Evolutionary conservation across 2,888 invertebrate species (phyloP), one percentile per base, ranked within the genome.

Genomic region (Panopea generosa): DNA sequence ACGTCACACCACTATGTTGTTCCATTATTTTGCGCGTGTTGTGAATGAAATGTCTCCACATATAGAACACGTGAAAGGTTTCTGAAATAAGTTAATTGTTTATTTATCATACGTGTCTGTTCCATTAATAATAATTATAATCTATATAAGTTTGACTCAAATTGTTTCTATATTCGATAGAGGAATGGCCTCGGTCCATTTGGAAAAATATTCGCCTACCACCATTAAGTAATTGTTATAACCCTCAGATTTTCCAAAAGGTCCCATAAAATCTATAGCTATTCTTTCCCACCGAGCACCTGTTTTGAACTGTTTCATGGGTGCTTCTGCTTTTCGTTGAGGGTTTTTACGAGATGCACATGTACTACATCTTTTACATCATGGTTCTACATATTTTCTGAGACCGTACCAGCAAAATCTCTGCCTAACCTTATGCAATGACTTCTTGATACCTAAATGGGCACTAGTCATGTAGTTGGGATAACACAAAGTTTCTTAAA

Each of bases 211-310:
- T 27, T 55, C 55, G 2, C 27, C 26, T 11, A 55, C 22, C 6
- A 55, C 55, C 29, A 55, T 55, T 7, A 55, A n/a, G n/a, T 55
- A 55, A n/a, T 11, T 22, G 22, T 50, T 50, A 6, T 22, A 18
- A 50, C 22, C 22, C 22, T 20, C 24, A 20, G 52, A 6, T 27
- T 27, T 53, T 2, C 14, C 6, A 33, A 67, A 20, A 4, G 66
- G 73, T 6, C 73, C 77, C n/a, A 65, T 49, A 27, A 70, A 52
- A 45, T 75, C 77, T 18, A 71, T 63, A 18, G 65, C 69, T 11
- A 75, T 40, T 27, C 69, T 27, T 33, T 75, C 69, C n/a, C 53
- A 14, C 7, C 66, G 70, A 16, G 33, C 60, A 9, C 66, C 60
- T 16, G 43, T 14, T 29, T 47, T 2, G 11, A 4, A 33, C 11